Percentiles rank a stretch among this genome's conserved stretches.
These are phyloP conservation scores for Bombyx huttoni DNA, from an alignment of 2,888 invertebrate species.

Conservation along the genomic window DNA sequence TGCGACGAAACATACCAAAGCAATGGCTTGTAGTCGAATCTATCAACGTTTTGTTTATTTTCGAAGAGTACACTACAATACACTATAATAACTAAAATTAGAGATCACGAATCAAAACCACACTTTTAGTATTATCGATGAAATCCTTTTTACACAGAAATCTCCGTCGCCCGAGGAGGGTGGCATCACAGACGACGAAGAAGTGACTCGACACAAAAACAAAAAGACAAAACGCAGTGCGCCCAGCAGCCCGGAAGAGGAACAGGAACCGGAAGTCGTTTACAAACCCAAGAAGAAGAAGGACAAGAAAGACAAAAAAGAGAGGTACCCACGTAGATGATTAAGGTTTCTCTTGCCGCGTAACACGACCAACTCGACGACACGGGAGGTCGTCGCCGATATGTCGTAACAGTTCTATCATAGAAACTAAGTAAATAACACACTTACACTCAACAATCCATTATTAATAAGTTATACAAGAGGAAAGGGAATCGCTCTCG, in stretches of 20 bases:
- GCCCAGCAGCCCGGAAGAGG: slow-evolving; percentile 45
- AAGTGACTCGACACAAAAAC: slow-evolving; percentile 48
- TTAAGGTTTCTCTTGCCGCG: background rate
- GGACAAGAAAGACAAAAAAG: slow-evolving; percentile 63
- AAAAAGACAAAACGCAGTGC: slow-evolving; percentile 58
- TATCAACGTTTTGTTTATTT: no score
- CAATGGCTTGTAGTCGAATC: no score
- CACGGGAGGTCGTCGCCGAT: background rate
- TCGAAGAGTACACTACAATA: no score
- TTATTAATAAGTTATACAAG: no score
- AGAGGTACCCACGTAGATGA: slow-evolving; percentile 24
- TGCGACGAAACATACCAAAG: no score
- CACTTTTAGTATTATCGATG: no score
- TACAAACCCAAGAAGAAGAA: slow-evolving; percentile 67
- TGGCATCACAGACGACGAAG: slow-evolving; percentile 56
- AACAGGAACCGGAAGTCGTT: slow-evolving; percentile 22
- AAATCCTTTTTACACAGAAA: slow-evolving; percentile 21
- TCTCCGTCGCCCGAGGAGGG: slow-evolving; percentile 59
- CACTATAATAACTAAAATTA: no score
- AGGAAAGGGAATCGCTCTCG: no score
- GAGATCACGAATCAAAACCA: no score
- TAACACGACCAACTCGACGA: background rate
- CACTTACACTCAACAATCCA: no score
- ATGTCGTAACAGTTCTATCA: background rate
- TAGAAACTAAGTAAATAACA: no score